phyloP scores from a whole-genome alignment of 92 coral and sea anemone species.

The Siderastrea radians region DNA sequence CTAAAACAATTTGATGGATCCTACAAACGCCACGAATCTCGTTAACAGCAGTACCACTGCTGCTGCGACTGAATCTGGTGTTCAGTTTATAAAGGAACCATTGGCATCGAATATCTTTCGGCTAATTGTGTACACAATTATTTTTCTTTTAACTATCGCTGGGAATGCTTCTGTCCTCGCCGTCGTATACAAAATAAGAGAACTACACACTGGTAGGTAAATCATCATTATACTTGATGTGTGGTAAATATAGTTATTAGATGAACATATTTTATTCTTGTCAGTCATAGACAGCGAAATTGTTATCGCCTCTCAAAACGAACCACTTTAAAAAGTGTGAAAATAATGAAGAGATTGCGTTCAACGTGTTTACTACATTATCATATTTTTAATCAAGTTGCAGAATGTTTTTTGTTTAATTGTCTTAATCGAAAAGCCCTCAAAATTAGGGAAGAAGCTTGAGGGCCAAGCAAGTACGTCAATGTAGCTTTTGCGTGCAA shows the following conservation, averaged over 20 bases:
- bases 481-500: not conserved
- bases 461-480: not conserved
- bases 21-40: not conserved
- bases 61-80: not conserved
- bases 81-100: conserved; percentile 48
- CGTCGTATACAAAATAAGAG: conserved; percentile 70
- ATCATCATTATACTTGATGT: not conserved
- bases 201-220: conserved; percentile 74
- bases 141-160: conserved; percentile 63
- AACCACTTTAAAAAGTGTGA: conserved; percentile 12
- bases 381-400: conserved; percentile 10
- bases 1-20: not conserved
- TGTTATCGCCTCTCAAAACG: conserved; percentile 8
- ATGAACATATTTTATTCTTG: not conserved
- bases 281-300: not conserved
- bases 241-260: not conserved
- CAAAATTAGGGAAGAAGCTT: not conserved
- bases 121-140: conserved; percentile 64
- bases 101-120: conserved; percentile 75
- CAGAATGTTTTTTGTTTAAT: not conserved
- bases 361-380: conserved; percentile 21
- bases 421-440: not conserved
- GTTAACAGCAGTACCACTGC: not conserved
- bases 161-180: conserved; percentile 71
- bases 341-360: not conserved